phyloP scores from a whole-genome alignment of 2,113 vertebrate species.

The Mohoua ochrocephala region DNA sequence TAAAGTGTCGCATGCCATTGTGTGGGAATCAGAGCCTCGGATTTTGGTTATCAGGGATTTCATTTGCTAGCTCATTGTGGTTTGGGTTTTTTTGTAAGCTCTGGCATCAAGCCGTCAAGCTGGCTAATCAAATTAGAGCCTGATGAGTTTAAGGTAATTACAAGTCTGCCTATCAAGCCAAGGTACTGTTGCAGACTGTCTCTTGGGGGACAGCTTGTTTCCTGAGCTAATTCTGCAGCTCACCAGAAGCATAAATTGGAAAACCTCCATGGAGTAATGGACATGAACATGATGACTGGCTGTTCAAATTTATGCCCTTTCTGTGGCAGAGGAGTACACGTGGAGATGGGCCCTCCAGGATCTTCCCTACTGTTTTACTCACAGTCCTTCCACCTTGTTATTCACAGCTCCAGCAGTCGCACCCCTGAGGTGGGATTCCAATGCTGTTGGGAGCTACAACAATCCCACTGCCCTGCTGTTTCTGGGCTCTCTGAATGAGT shows the following conservation, averaged over 20 bases:
- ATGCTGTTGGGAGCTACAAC: not conserved
- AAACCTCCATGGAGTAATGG: not conserved
- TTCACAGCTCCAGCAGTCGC: not conserved
- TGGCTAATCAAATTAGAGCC: not conserved
- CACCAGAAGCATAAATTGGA: not conserved
- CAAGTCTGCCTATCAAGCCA: not conserved
- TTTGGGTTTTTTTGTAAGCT: not conserved
- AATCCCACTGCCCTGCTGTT: not conserved
- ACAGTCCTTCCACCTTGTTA: not conserved
- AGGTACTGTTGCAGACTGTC: not conserved
- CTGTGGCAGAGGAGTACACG: not conserved
- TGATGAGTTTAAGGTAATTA: not conserved
- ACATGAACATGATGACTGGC: not conserved
- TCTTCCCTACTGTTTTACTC: not conserved
- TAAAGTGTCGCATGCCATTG: not conserved
- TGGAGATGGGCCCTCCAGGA: not conserved
- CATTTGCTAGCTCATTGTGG: not conserved
- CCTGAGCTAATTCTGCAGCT: not conserved
- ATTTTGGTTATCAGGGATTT: not conserved
- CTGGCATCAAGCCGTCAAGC: not conserved
- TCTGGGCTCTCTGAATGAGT: not conserved
- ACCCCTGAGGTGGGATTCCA: not conserved
- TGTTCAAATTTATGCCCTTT: not conserved
- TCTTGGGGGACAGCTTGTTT: not conserved
- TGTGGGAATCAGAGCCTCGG: not conserved